These are phyloP conservation scores for Dasysyrphus tricinctus DNA, from an alignment of 2,888 invertebrate species.

Conservation along the genomic window DNA sequence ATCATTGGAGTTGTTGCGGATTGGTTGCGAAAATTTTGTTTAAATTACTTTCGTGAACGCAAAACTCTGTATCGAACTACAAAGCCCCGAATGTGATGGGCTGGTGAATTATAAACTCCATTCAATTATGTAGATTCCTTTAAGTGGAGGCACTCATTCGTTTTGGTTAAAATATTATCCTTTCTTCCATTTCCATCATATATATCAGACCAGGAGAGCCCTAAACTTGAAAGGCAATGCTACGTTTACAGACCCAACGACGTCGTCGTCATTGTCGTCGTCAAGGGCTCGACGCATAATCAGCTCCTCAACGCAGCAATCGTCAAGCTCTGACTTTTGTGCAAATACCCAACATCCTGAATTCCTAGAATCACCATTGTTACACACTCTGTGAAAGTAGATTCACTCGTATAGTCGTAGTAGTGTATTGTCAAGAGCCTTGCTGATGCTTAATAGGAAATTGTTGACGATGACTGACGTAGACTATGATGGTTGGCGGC, in stretches of 20 bases:
- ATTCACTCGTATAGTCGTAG: background rate
- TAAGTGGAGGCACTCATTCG: constrained; percentile 65
- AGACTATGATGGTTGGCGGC: constrained; percentile 16
- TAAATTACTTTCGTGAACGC: constrained; percentile 39
- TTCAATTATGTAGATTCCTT: constrained; percentile 71
- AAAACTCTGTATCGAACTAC: constrained; percentile 34
- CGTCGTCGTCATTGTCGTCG: background rate
- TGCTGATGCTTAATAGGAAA: constrained; percentile 40
- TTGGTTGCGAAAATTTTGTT: constrained; percentile 37
- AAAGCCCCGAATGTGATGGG: constrained; percentile 27
- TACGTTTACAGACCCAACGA: too few species aligned
- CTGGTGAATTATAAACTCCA: constrained; percentile 54
- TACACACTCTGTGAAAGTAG: background rate
- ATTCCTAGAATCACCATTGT: constrained; percentile 58
- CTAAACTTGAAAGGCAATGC: background rate
- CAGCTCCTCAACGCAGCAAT: constrained; percentile 36
- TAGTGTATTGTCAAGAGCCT: constrained; percentile 53
- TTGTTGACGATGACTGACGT: constrained; percentile 37
- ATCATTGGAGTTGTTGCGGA: constrained; percentile 35
- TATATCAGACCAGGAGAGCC: background rate
- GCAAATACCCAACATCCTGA: constrained; percentile 48
- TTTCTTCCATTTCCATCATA: constrained; percentile 9
- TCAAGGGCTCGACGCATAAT: constrained; percentile 21
- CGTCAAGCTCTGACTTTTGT: constrained; percentile 38
- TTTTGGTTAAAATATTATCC: constrained; percentile 61